Evolutionary conservation across 2,113 vertebrate genomes (phyloP), one percentile per base, ranked within the genome.

Genomic region (Fregetta grallaria): DNA sequence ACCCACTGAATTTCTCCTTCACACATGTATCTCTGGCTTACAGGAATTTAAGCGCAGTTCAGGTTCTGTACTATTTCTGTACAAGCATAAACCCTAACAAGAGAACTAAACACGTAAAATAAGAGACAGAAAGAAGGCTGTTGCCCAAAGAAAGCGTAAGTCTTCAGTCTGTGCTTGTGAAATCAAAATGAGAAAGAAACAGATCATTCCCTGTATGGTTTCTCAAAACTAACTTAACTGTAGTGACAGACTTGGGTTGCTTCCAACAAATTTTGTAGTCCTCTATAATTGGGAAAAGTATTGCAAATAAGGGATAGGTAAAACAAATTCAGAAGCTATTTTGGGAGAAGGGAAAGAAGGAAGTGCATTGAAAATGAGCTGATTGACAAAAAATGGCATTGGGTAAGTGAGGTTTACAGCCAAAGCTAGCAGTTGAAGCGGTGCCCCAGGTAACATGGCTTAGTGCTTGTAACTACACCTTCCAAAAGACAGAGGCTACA

Each of bases 371-470:
- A 9, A 44, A 82, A 52, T 6, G 10, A 82, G 56, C 13, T 15
- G 34, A 15, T 2, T 15, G 58, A 32, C 15, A 36, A 29, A 18
- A 42, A 11, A 10, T 2, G 3, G 6, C 6, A 12, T 3, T 53
- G 40, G 16, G 19, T 9, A 29, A 21, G 29, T 7, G 61, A 38
- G 34, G 56, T 18, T 38, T 32, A 42, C 53, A 79, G 72, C 19
- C 59, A 14, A 38, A 49, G 8, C 2, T 6, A 8, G n/a, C n/a
- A 42, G 53, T 1, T 27, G 32, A 50, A 50, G 36, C 2, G 0
- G 11, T 8, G 25, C 6, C 52, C 16, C 14, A 0, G 3, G 21
- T 14, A 25, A 4, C 16, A 3, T 0, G 4, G 20, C 4, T 47
- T 7, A 27, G 32, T 2, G 76, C 40, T 58, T 1, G 0, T 6